These are phyloP conservation scores for Anthrax anthrax DNA, from an alignment of 2,888 invertebrate genomes.

Conservation along the genomic window DNA sequence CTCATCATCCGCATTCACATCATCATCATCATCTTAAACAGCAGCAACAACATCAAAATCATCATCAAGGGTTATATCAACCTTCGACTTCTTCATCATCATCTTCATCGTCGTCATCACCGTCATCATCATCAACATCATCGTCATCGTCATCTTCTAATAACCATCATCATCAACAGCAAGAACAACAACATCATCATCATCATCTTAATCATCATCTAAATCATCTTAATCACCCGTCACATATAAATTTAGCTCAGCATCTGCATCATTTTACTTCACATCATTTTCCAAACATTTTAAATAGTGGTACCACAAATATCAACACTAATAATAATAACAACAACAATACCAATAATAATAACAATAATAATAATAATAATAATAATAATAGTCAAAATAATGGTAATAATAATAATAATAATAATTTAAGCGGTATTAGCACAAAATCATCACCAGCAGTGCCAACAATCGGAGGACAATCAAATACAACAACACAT, in stretches of 20 bases:
- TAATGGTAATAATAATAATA: background rate
- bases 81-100: constrained; percentile 6
- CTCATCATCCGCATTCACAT: background rate
- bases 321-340: too few relatives aligned
- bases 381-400: too few relatives aligned
- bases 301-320: background rate
- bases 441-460: constrained; percentile 8
- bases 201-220: constrained; percentile 5
- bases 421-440: background rate
- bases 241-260: constrained; percentile 19
- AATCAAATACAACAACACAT: constrained; percentile 9
- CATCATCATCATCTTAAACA: constrained; percentile 4
- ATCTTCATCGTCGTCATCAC: constrained; percentile 7
- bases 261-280: constrained; percentile 13
- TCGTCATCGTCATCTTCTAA: constrained; percentile 4
- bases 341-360: too few relatives aligned
- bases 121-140: constrained; percentile 8
- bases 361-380: background rate
- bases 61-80: background rate
- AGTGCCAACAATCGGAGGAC: constrained; percentile 9
- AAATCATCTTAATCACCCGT: background rate
- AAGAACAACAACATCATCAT: constrained; percentile 5
- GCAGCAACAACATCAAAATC: constrained; percentile 4
- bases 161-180: constrained; percentile 4
- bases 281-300: constrained; percentile 7